Evolutionary conservation across 2,888 invertebrate species (phyloP).

Genomic region (Clostera curtula): DNA sequence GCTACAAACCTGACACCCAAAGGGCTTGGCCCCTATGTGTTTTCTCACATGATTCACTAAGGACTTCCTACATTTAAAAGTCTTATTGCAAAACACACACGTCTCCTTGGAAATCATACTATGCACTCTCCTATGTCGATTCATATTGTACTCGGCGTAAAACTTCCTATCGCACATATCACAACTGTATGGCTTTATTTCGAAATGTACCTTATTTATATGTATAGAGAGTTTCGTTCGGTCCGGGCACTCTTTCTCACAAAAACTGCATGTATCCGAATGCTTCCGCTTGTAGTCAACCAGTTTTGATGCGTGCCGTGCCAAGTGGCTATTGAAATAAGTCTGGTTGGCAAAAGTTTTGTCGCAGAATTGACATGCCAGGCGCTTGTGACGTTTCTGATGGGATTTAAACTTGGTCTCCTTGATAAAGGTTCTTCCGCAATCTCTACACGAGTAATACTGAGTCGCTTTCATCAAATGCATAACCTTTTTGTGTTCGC

Average conservation of each 20-base stretch:
- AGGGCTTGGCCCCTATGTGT: slow-evolving; percentile 54
- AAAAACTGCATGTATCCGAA: slow-evolving; percentile 52
- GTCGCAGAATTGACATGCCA: slow-evolving; percentile 43
- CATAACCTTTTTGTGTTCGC: slow-evolving; percentile 50
- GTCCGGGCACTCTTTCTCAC: slow-evolving; percentile 49
- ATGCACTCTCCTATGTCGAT: slow-evolving; percentile 50
- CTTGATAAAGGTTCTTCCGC: slow-evolving; percentile 37
- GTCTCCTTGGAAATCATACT: slow-evolving; percentile 37
- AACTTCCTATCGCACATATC: slow-evolving; percentile 63
- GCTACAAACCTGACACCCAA: slow-evolving; percentile 45
- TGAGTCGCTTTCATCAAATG: slow-evolving; percentile 33
- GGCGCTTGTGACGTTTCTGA: slow-evolving; percentile 31
- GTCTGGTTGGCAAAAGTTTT: slow-evolving; percentile 41
- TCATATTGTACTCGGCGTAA: slow-evolving; percentile 51
- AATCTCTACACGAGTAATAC: slow-evolving; percentile 35
- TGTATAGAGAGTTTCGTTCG: slow-evolving; percentile 54
- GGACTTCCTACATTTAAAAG: slow-evolving; percentile 41
- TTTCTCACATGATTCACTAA: slow-evolving; percentile 56
- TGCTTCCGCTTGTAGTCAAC: slow-evolving; percentile 23
- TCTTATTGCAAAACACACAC: slow-evolving; percentile 52
- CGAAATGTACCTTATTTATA: slow-evolving; percentile 60
- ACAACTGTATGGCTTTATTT: slow-evolving; percentile 58
- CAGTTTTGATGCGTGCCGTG: slow-evolving; percentile 41
- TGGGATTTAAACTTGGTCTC: slow-evolving; percentile 33
- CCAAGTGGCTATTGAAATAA: slow-evolving; percentile 41